Evolutionary conservation across 2,797 vertebrate genomes (phyloP).

Genomic region (Coendou prehensilis): DNA sequence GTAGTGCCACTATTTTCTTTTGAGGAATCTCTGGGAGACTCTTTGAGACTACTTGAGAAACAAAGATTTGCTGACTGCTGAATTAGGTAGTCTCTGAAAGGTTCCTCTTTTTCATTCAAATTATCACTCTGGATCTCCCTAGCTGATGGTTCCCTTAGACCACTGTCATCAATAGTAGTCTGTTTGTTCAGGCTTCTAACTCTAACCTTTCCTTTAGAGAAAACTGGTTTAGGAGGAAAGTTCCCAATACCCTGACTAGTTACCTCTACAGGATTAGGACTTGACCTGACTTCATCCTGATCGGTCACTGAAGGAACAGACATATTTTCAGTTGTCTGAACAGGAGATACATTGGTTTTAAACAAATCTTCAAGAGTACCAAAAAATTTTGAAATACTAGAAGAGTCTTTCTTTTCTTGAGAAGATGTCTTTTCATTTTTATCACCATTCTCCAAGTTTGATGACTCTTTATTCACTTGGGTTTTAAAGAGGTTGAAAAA

Average conservation of each 20-base stretch:
- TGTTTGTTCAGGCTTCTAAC: constrained; percentile 70
- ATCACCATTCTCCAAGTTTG: constrained; percentile 66
- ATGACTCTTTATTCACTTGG: constrained; percentile 88
- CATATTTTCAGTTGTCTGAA: constrained; percentile 77
- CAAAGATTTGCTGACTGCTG: constrained; percentile 57
- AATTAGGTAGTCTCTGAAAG: neutral
- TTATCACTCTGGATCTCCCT: constrained; percentile 2
- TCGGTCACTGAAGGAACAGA: neutral
- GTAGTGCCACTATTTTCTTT: neutral
- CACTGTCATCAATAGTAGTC: constrained; percentile 67
- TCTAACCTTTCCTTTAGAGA: constrained; percentile 70
- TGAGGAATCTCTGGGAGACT: constrained; percentile 65
- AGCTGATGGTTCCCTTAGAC: constrained; percentile 49
- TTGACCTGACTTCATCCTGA: constrained; percentile 47
- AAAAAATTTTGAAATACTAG: constrained; percentile 92
- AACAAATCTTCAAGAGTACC: constrained; percentile 94
- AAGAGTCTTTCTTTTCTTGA: constrained; percentile 89
- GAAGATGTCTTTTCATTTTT: constrained; percentile 81
- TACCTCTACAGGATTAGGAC: constrained; percentile 57
- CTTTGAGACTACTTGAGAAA: constrained; percentile 1
- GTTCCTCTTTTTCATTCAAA: constrained; percentile 45
- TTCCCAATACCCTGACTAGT: constrained; percentile 65
- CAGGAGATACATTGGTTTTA: constrained; percentile 88
- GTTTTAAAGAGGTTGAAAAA: constrained; percentile 95
- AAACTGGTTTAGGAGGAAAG: constrained; percentile 48